Conservation (phyloP, 2,888 invertebrate genomes). For the Eubasilissa splendida region DNA sequence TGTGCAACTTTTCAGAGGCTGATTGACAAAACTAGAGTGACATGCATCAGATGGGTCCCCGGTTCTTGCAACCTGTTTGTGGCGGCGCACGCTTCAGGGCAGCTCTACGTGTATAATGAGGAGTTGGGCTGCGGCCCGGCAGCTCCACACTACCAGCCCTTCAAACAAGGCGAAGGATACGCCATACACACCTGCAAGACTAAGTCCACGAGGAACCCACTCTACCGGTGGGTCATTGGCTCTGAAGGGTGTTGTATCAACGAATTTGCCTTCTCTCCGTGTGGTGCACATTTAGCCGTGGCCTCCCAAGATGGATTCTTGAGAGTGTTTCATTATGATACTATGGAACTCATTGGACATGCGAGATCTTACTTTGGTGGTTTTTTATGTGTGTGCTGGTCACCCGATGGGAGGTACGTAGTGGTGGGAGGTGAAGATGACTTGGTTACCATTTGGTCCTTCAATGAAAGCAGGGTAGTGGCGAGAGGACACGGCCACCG, state of each 20-base stretch:
- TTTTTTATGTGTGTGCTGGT: slow-evolving; percentile 97
- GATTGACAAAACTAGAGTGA: slow-evolving; percentile 95
- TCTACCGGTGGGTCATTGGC: slow-evolving; percentile 92
- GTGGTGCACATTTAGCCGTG: slow-evolving; percentile 92
- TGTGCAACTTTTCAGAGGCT: slow-evolving; percentile 78
- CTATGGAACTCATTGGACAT: slow-evolving; percentile 94
- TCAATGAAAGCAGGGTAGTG: slow-evolving; percentile 92
- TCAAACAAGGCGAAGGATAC: slow-evolving; percentile 95
- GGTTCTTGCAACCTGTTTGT: slow-evolving; percentile 94
- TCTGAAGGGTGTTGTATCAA: slow-evolving; percentile 89
- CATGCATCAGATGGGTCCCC: slow-evolving; percentile 98
- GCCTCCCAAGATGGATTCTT: slow-evolving; percentile 97
- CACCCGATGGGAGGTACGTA: slow-evolving; percentile 95
- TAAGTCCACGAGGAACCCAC: slow-evolving; percentile 95
- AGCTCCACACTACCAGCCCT: slow-evolving; percentile 94
- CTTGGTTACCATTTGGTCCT: slow-evolving; percentile 96
- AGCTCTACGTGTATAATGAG: slow-evolving; percentile 98
- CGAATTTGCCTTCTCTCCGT: slow-evolving; percentile 97
- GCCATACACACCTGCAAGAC: slow-evolving; percentile 96
- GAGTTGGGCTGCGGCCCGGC: slow-evolving; percentile 92
- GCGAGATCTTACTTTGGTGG: slow-evolving; percentile 99
- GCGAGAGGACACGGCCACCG: slow-evolving; percentile 98
- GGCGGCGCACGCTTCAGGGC: slow-evolving; percentile 95
- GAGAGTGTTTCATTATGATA: slow-evolving; percentile 96
- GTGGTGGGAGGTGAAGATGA: slow-evolving; percentile 99